Percentiles rank a stretch among this genome's conserved stretches.
phyloP scores from a whole-genome alignment of 2,113 vertebrate genomes.

The Beaufortia kweichowensis region DNA sequence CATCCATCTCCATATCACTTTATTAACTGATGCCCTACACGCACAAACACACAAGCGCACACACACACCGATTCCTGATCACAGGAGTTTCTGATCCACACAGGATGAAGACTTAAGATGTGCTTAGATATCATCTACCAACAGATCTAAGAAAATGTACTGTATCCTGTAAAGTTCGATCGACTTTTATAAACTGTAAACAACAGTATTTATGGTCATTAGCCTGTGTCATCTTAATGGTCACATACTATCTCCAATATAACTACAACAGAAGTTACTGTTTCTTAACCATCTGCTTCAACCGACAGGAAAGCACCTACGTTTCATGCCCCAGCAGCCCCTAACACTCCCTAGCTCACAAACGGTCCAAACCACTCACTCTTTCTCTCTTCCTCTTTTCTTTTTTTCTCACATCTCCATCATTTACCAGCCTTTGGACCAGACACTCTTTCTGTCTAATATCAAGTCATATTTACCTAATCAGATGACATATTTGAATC shows the following conservation, averaged over 20 bases:
- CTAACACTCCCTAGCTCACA: constrained; percentile 18
- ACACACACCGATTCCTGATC: neutral
- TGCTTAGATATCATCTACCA: neutral
- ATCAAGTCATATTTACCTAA: neutral
- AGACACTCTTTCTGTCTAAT: neutral
- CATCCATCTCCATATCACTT: constrained; percentile 59
- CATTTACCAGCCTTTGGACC: constrained; percentile 30
- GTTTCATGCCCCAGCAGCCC: constrained; percentile 24
- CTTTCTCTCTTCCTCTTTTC: constrained; percentile 51
- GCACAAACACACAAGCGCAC: neutral
- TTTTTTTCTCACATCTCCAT: constrained; percentile 24
- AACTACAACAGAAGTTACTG: constrained; percentile 32
- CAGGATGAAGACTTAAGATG: neutral
- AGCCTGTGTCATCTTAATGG: constrained; percentile 4
- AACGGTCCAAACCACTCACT: constrained; percentile 46
- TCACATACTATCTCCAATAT: constrained; percentile 16
- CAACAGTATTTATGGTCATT: neutral
- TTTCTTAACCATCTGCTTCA: constrained; percentile 49
- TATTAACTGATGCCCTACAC: constrained; percentile 30
- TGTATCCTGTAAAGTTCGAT: neutral
- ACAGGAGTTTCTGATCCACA: neutral
- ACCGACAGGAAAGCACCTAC: constrained; percentile 58
- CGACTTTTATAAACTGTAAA: constrained; percentile 10
- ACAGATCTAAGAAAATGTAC: neutral
- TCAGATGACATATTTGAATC: neutral